A percentile compares a stretch with the other conserved stretches of the same genome.
Evolutionary conservation across 1,140 invertebrate genomes (phyloP).

Genomic region (Anoplophora glabripennis): DNA sequence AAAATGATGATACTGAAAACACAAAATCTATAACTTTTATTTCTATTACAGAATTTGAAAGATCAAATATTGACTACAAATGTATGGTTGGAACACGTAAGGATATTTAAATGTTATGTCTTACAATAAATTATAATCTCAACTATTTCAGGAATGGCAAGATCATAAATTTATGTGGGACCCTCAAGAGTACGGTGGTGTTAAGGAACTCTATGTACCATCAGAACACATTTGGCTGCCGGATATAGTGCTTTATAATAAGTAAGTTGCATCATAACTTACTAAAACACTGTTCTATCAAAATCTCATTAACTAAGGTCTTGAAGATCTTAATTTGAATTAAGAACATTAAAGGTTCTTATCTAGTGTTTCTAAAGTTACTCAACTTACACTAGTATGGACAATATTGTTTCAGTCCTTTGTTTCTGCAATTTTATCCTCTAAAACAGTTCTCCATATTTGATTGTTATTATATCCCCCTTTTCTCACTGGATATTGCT

Average conservation of each 20-base stretch:
- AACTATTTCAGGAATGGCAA: slow-evolving; percentile 76
- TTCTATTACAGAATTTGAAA: slow-evolving; percentile 82
- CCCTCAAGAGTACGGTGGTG: slow-evolving; percentile 90
- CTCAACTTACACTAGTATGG: too few relatives aligned
- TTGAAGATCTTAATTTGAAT: too few relatives aligned
- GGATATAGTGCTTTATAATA: slow-evolving; percentile 96
- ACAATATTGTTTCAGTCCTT: too few relatives aligned
- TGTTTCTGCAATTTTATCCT: too few relatives aligned
- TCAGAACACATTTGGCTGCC: slow-evolving; percentile 94
- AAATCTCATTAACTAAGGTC: too few relatives aligned
- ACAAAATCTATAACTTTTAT: background rate
- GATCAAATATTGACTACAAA: slow-evolving; percentile 96
- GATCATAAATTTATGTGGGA: slow-evolving; percentile 98
- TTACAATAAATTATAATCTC: slow-evolving; percentile 12
- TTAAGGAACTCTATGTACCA: slow-evolving; percentile 87
- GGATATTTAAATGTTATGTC: too few relatives aligned
- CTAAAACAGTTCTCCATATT: too few relatives aligned
- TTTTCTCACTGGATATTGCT: too few relatives aligned
- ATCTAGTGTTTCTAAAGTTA: too few relatives aligned
- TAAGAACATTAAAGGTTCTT: too few relatives aligned
- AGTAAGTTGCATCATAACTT: slow-evolving; percentile 57
- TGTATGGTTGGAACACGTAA: slow-evolving; percentile 94
- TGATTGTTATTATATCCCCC: too few relatives aligned
- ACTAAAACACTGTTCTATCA: background rate
- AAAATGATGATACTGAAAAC: too few relatives aligned